Base-by-base conservation (phyloP, 2,113 vertebrate genomes). In the Callipepla squamata region DNA sequence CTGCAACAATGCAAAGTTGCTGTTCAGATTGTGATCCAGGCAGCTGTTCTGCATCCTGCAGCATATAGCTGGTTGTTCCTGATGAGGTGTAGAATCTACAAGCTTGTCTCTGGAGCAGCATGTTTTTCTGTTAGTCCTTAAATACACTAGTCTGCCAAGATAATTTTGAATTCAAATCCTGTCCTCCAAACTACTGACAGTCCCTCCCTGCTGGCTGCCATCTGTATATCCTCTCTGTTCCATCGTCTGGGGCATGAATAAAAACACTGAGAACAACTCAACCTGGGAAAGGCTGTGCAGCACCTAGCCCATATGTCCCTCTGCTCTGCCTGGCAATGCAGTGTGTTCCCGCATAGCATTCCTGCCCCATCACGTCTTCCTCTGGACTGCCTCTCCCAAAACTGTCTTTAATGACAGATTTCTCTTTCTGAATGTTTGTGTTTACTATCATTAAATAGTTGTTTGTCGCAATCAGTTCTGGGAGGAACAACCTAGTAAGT, bases 161-260 rank as follows among this genome's bases (percentile, higher is more conserved):
- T 84, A 0, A 94, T 96, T 96, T 80, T 92, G 85, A 92, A 94
- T 95, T 93, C 92, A 88, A 90, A 84, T 94, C 85, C 45, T 92
- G 80, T 88, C 69, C 79, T 96, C 96, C 92, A 90, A 93, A 94
- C 51, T 95, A 86, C 95, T 94, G 85, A 96, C 93, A 94, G 77
- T 92, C 88, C 92, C 76, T 93, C 85, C 94, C 96, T 96, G 93
- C 96, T 94, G 93, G 73, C 93, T 96, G 88, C 96, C 96, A 96
- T 96, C 96, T 96, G 96, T 92, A 92, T 80, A 96, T 92, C 80
- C 38, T 95, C 88, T 90, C 92, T 95, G 88, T 92, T 96, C 69
- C 69, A 61, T 96, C 51, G 0, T 96, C 82, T 90, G 76, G 90
- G 68, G 13, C 68, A 86, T 80, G 85, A 93, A 95, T 95, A 94